Evolutionary conservation across 2,113 vertebrate species (phyloP).

Genomic region (Hyla sarda): DNA sequence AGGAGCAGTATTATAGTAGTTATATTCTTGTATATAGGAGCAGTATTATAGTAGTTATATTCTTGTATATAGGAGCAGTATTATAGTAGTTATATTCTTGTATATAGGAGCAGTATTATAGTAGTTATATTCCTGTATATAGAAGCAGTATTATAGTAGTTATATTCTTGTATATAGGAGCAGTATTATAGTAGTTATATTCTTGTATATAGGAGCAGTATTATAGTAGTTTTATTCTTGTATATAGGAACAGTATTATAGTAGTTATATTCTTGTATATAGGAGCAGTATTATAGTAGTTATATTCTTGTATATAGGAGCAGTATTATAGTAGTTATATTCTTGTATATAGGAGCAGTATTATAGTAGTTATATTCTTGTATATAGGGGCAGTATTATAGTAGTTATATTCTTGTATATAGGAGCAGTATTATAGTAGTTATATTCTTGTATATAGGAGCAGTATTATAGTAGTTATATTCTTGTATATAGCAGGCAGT

Average conservation of each 20-base stretch:
- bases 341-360: background rate
- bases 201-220: background rate
- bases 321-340: background rate
- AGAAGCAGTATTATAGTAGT: constrained; percentile 7
- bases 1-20: constrained; percentile 12
- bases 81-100: background rate
- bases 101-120: background rate
- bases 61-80: background rate
- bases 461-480: constrained; percentile 12
- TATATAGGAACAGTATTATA: constrained; percentile 11
- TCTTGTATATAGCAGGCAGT: background rate
- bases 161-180: background rate
- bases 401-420: no score
- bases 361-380: background rate
- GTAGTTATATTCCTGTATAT: background rate
- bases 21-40: constrained; percentile 4
- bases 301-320: no score
- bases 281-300: constrained; percentile 1
- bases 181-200: constrained; percentile 12
- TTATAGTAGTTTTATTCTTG: constrained; percentile 10
- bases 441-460: background rate
- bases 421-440: background rate
- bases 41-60: constrained; percentile 5
- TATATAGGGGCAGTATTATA: background rate
- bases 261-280: constrained; percentile 9